Evolutionary conservation across 2,113 vertebrate species (phyloP).

Genomic region (Ictidomys tridecemlineatus): DNA sequence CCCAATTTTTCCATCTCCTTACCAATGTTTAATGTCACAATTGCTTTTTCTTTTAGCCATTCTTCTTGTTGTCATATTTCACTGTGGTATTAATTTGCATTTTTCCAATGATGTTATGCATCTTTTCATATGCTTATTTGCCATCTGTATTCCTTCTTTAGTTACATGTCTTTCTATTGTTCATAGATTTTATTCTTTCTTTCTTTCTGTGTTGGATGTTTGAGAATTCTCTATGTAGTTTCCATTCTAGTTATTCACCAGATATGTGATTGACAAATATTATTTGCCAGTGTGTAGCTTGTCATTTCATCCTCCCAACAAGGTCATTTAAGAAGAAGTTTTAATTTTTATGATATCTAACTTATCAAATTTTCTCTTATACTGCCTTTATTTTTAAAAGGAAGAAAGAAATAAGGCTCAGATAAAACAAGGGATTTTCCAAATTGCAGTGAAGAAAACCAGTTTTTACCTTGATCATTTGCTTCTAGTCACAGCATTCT

Average conservation of each 20-base stretch:
- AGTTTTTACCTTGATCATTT: not conserved
- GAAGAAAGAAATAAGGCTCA: not conserved
- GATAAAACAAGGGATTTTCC: not conserved
- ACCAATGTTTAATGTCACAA: not conserved
- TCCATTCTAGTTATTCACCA: not conserved
- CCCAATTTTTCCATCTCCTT: not conserved
- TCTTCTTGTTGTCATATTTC: not conserved
- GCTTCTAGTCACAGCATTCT: not conserved
- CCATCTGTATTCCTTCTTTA: not conserved
- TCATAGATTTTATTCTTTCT: not conserved
- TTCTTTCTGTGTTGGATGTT: not conserved
- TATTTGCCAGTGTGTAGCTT: not conserved
- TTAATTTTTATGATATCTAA: slow-evolving; percentile 12
- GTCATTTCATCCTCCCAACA: not conserved
- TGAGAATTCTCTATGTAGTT: not conserved
- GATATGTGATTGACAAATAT: not conserved
- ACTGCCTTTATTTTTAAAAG: not conserved
- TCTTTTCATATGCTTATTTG: not conserved
- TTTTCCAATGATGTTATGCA: not conserved
- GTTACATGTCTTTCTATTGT: not conserved
- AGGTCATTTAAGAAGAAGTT: not conserved
- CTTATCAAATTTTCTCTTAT: not conserved
- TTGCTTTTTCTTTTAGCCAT: not conserved
- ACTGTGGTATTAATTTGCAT: not conserved
- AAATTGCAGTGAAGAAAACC: not conserved